A percentile compares a stretch with the other conserved stretches of the same genome.
Conservation (phyloP, 2,888 invertebrate species). For the Hypercompe scribonia region DNA sequence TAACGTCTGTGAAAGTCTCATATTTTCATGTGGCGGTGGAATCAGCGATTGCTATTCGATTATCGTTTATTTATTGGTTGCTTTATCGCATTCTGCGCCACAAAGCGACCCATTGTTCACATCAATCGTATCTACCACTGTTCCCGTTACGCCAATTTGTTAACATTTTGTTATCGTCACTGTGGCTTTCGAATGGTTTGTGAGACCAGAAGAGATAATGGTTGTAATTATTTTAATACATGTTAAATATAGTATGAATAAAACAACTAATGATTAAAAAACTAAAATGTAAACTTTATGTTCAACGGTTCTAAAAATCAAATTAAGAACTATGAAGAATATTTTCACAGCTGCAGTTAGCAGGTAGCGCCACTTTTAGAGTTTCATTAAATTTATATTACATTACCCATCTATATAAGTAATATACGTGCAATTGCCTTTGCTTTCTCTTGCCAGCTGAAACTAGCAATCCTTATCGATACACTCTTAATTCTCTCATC, state of each 20-base stretch:
- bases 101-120: neutral
- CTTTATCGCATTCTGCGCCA: neutral
- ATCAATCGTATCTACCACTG: neutral
- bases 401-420: no score
- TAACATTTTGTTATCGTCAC: neutral
- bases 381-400: no score
- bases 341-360: neutral
- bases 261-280: neutral
- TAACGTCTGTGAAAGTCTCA: neutral
- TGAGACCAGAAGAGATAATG: neutral
- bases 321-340: neutral
- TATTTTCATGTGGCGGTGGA: neutral
- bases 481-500: no score
- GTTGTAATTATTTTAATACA: neutral
- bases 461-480: no score
- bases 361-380: no score
- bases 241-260: neutral
- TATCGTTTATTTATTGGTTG: slow-evolving; percentile 11
- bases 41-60: neutral
- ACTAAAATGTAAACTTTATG: neutral
- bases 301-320: neutral
- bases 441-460: no score
- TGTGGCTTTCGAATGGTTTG: neutral
- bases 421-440: no score
- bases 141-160: slow-evolving; percentile 1